Percentiles rank a stretch among this genome's conserved stretches.
phyloP scores from a whole-genome alignment of 2,888 invertebrate genomes.

The Bimastos eiseni region DNA sequence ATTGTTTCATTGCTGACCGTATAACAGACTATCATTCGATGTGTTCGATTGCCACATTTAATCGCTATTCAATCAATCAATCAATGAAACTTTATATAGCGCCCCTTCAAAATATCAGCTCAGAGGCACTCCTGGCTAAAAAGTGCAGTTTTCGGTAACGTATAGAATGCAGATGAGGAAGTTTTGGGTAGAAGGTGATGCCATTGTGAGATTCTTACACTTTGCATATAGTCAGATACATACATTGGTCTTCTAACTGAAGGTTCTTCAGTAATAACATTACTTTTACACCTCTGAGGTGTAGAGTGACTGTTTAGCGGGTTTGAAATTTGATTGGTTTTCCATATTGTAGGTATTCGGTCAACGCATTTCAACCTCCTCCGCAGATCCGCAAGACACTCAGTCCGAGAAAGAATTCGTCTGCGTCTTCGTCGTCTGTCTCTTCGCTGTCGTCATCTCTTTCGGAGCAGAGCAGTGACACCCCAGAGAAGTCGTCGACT shows the following conservation, averaged over 20 bases:
- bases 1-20: too few relatives aligned
- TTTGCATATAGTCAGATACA: too few relatives aligned
- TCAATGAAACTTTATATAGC: too few relatives aligned
- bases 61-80: too few relatives aligned
- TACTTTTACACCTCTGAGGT: background rate
- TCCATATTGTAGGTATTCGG: conserved; percentile 56
- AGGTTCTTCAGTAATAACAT: background rate
- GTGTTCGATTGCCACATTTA: too few relatives aligned
- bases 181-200: too few relatives aligned
- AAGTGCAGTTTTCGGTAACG: too few relatives aligned
- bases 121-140: too few relatives aligned
- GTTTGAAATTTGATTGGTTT: background rate
- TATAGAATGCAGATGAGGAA: too few relatives aligned
- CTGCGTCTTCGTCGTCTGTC: background rate
- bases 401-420: conserved; percentile 1
- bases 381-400: background rate
- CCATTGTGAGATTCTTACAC: too few relatives aligned
- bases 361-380: conserved; percentile 63
- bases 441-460: background rate
- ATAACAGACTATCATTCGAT: too few relatives aligned
- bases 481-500: background rate
- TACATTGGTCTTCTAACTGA: background rate
- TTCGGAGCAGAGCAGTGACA: background rate
- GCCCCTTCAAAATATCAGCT: too few relatives aligned
- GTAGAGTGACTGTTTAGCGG: background rate